Base-by-base conservation (phyloP, 2,888 invertebrate genomes). In the Rhimphoctona megacephalus region DNA sequence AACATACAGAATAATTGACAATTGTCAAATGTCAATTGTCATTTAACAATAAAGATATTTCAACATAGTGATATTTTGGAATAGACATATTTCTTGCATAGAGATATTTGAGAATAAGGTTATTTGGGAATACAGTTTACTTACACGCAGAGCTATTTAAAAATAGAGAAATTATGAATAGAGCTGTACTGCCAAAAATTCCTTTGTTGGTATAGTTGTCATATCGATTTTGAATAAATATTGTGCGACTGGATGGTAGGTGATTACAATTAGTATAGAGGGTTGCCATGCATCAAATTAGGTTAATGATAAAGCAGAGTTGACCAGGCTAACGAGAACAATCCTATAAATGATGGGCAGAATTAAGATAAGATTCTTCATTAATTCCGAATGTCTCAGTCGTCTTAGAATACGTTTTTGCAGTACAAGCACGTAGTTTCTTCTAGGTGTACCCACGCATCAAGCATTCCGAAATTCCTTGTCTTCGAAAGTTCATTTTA, bases 241-340 rank as follows among this genome's bases (percentile, higher is more conserved):
- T 7, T 49, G 49, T 1, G 0, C 19, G n/a, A 19, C 7, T 19
- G 19, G 19, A 46, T 46, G 5, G 46, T 5, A 17, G 49, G 4
- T 49, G n/a, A n/a, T 49, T 7, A 1, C 3, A 49, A 17, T 49
- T n/a, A 5, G n/a, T n/a, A 33, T 87, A 82, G 81, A 89, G 85
- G 80, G 78, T 84, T 85, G 86, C 70, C 87, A 86, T 89, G 70
- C 83, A 54, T 82, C 77, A 39, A 89, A 87, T 79, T 89, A 84
- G 86, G 88, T 88, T 90, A 89, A 89, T 88, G 83, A 83, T 73
- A 86, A 85, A 70, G 84, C 87, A 86, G 39, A 39, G 87, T 88
- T 88, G 87, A 86, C 86, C 85, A 80, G 85, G 78, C 84, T 89
- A 88, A 87, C 86, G 86, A 81, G 88, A 70, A 82, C 78, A 78